phyloP scores from a whole-genome alignment of 2,797 vertebrate species.

The Coregonus sp. region DNA sequence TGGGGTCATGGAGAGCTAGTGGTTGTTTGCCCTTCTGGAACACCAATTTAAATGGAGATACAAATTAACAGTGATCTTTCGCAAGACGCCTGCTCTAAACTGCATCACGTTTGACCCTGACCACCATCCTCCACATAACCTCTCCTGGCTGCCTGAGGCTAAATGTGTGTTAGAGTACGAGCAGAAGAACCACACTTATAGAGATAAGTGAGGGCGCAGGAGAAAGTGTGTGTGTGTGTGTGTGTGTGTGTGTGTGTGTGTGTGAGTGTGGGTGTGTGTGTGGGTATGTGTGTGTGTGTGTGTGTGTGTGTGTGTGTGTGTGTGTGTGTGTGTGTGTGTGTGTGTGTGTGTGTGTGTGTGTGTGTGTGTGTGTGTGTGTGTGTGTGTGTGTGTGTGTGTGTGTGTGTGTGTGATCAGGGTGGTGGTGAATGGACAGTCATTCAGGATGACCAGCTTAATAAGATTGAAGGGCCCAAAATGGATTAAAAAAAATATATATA shows the following conservation, averaged over 20 bases:
- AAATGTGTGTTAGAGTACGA: slow-evolving; percentile 35
- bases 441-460: slow-evolving; percentile 27
- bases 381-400: neutral
- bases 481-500: no score
- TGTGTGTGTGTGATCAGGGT: neutral
- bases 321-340: no score
- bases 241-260: no score
- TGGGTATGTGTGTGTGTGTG: no score
- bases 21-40: slow-evolving; percentile 34
- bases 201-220: slow-evolving; percentile 45
- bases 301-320: slow-evolving; percentile 5
- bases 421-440: slow-evolving; percentile 13
- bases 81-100: slow-evolving; percentile 39
- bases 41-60: slow-evolving; percentile 39
- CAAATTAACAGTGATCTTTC: slow-evolving; percentile 37
- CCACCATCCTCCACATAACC: slow-evolving; percentile 37
- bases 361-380: neutral
- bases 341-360: neutral
- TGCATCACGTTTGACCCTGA: slow-evolving; percentile 49
- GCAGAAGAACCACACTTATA: slow-evolving; percentile 13
- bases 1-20: neutral
- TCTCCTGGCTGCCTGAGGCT: slow-evolving; percentile 28
- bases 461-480: slow-evolving; percentile 29
- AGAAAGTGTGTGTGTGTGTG: slow-evolving; percentile 16
- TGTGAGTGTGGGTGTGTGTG: no score